These are phyloP conservation scores for Cydia strobilella DNA, from an alignment of 1,140 invertebrate species.

Conservation along the genomic window DNA sequence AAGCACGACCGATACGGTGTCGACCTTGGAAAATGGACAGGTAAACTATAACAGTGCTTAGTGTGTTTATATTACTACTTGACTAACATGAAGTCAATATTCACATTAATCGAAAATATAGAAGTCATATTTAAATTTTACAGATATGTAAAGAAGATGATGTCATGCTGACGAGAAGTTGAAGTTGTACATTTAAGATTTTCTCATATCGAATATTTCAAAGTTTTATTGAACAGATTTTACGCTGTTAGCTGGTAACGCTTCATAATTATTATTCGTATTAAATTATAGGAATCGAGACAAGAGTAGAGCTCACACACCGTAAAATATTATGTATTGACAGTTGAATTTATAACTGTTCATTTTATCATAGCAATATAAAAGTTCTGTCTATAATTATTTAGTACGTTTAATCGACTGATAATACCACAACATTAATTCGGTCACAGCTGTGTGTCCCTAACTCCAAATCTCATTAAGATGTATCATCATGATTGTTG, in stretches of 20 bases:
- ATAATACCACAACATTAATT: background rate
- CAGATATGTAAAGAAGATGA: slow-evolving; percentile 14
- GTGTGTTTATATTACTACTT: slow-evolving; percentile 14
- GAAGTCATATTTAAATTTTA: slow-evolving; percentile 4
- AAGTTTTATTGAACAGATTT: background rate
- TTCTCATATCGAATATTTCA: background rate
- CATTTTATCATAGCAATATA: background rate
- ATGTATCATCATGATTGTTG: background rate
- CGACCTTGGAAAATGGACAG: slow-evolving; percentile 77
- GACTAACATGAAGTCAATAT: background rate
- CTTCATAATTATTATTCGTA: slow-evolving; percentile 1
- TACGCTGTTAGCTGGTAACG: background rate
- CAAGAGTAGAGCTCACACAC: background rate
- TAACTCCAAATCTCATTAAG: background rate
- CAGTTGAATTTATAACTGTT: background rate
- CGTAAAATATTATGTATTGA: background rate
- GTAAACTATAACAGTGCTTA: slow-evolving; percentile 46
- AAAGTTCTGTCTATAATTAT: background rate
- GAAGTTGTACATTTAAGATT: background rate
- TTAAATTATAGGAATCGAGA: background rate
- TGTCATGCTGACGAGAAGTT: background rate
- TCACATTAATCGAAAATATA: background rate
- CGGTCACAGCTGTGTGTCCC: background rate
- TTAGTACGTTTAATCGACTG: background rate
- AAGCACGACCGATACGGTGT: slow-evolving; percentile 68